These are phyloP conservation scores for Zaprionus ornatus DNA, from an alignment of 1,140 invertebrate genomes.

Conservation along the genomic window DNA sequence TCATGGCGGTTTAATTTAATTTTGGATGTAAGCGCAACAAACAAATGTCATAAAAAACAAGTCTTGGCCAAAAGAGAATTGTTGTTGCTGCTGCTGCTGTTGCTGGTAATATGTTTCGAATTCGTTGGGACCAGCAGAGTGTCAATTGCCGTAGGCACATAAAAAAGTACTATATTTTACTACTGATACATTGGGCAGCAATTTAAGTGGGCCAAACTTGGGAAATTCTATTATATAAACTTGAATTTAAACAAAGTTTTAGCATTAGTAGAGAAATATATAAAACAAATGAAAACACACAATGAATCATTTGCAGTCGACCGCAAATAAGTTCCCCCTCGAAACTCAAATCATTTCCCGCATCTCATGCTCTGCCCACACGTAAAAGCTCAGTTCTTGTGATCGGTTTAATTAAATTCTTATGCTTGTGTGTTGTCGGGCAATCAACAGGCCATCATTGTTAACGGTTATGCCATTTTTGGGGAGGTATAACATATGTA, in stretches of 20 bases:
- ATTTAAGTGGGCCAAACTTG: neutral
- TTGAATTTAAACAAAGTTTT: neutral
- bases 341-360: conserved; percentile 28
- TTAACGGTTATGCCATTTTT: conserved; percentile 45
- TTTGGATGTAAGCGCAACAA: conserved; percentile 53
- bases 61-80: conserved; percentile 16
- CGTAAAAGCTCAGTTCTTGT: conserved; percentile 5
- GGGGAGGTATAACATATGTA: conserved; percentile 53
- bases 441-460: conserved; percentile 48
- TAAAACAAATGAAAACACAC: neutral
- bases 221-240: neutral
- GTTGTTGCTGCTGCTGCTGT: neutral
- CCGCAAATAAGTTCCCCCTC: neutral
- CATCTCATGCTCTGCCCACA: neutral
- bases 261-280: neutral
- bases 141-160: conserved; percentile 13
- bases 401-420: conserved; percentile 39
- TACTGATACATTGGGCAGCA: neutral
- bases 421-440: conserved; percentile 5
- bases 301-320: neutral
- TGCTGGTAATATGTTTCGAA: neutral
- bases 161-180: conserved; percentile 11
- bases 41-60: conserved; percentile 46
- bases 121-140: conserved; percentile 3
- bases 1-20: conserved; percentile 70